Base-by-base conservation (phyloP, 2,113 vertebrate species). In the Centropristis striata region DNA sequence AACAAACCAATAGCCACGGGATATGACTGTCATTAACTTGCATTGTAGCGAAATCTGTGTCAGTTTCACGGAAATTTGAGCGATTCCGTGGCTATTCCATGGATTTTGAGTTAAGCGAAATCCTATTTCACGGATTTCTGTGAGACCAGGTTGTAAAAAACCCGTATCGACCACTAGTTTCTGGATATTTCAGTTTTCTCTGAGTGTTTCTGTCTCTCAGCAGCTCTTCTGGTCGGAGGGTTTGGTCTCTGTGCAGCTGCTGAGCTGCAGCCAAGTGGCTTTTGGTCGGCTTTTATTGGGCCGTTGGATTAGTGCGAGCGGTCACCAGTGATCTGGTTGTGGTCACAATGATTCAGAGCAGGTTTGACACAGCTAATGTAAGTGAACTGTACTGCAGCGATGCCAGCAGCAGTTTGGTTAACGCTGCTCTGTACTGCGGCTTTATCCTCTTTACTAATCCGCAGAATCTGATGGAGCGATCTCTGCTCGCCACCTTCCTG, bases 261-360 rank as follows among this genome's bases (percentile, higher is more conserved):
- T 47, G 51, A 32, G 5, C 59, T 39, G 54, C 71, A 28, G 59
- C 75, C 79, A 71, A 75, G 58, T 75, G 53, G 39, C 46, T 76
- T 75, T 72, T 73, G 61, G 55, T 83, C 1, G 5, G 41, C 54
- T 70, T 13, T 77, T 37, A 71, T 70, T 67, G 63, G 76, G 71
- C 28, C 20, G 13, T 23, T 50, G 69, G 46, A 77, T 78, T 69
- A 50, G 20, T 8, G 57, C 4, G 32, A 23, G n/a, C 28, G 85
- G 54, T 75, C 54, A 58, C n/a, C n/a, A n/a, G n/a, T n/a, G n/a
- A n/a, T 80, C 69, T 64, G 85, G 63, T 50, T 66, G 69, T 27
- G 64, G 72, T 81, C 59, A 13, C 61, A 15, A 44, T 57, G 81
- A 55, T 71, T 28, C 16, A 60, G 75, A 42, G 46, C 73, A 12